Percentiles rank a stretch among this genome's conserved stretches.
Conservation (phyloP, 2,888 invertebrate genomes). For the Xylota sylvarum region DNA sequence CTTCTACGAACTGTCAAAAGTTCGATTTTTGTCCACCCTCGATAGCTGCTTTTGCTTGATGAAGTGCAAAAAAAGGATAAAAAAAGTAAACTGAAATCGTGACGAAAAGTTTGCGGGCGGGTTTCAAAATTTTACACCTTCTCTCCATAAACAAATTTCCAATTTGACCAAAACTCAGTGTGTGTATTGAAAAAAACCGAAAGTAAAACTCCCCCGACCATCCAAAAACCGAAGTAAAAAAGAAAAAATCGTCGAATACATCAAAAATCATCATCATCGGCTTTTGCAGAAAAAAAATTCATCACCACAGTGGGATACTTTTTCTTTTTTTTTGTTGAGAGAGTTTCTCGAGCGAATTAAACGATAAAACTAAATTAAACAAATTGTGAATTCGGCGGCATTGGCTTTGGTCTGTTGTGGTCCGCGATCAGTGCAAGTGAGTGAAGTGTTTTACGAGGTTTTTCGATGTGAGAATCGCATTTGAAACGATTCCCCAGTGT, state of each 20-base stretch:
- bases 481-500: slow-evolving; percentile 52
- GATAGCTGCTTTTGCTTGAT: slow-evolving; percentile 67
- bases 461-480: slow-evolving; percentile 48
- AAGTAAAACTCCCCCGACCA: slow-evolving; percentile 29
- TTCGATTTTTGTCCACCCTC: slow-evolving; percentile 77
- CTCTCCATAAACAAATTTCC: slow-evolving; percentile 37
- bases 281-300: slow-evolving; percentile 58
- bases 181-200: slow-evolving; percentile 22
- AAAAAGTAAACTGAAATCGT: slow-evolving; percentile 61
- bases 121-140: slow-evolving; percentile 68
- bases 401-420: slow-evolving; percentile 51
- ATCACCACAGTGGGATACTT: slow-evolving; percentile 28
- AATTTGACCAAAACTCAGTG: slow-evolving; percentile 35
- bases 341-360: slow-evolving; percentile 34
- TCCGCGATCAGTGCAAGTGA: slow-evolving; percentile 53
- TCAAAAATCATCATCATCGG: slow-evolving; percentile 73
- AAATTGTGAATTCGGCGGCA: slow-evolving; percentile 55
- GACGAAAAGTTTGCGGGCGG: slow-evolving; percentile 77
- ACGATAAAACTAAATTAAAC: slow-evolving; percentile 67
- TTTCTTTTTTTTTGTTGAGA: slow-evolving; percentile 24
- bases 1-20: slow-evolving; percentile 72
- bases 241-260: slow-evolving; percentile 68
- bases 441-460: slow-evolving; percentile 38
- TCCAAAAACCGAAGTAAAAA: slow-evolving; percentile 8
- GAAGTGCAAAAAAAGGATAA: slow-evolving; percentile 60